Evolutionary conservation across 2,797 vertebrate species (phyloP), one percentile per base, ranked within the genome.

Genomic region (Platyrinchus mystaceus): DNA sequence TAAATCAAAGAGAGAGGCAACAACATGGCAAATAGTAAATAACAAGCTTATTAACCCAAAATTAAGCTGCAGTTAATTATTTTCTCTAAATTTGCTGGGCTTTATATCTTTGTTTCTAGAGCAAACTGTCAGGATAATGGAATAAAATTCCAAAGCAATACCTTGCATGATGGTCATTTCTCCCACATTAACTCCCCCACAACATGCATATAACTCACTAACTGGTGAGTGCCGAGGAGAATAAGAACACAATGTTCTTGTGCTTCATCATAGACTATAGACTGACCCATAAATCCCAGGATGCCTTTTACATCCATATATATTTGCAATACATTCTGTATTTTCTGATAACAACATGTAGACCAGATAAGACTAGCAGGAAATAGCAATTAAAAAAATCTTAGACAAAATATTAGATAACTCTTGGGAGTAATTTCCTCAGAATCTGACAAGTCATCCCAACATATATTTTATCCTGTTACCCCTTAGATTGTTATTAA

Each of bases 381-480:
- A 91, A 88, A 86, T 20, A 91, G 4, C 30, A 79, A 28, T 5
- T 85, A 43, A 43, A 58, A 88, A 77, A 16, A 52, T 37, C 55
- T 90, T 43, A 87, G 56, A 69, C 63, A 94, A 94, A 94, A 56
- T 76, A 62, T 69, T 44, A 87, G 44, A 62, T 76, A 95, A 86
- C 41, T 85, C 63, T 58, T 36, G 1, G 47, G 46, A 88, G 34
- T 88, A 92, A 95, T 90, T 91, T 93, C 64, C 32, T 88, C 28
- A 92, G 69, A 86, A 90, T 92, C 67, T 91, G 79, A 79, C 30
- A 93, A 95, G 55, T 87, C 47, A 64, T 76, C 78, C 58, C 84
- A 86, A 80, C 21, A 63, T 59, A 70, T 55, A 46, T 96, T 96
- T 97, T 89, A 71, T 87, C 74, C 87, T 92, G 50, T 95, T 97